phyloP scores from a whole-genome alignment of 2,888 invertebrate genomes.

The Lissonota sp. region DNA sequence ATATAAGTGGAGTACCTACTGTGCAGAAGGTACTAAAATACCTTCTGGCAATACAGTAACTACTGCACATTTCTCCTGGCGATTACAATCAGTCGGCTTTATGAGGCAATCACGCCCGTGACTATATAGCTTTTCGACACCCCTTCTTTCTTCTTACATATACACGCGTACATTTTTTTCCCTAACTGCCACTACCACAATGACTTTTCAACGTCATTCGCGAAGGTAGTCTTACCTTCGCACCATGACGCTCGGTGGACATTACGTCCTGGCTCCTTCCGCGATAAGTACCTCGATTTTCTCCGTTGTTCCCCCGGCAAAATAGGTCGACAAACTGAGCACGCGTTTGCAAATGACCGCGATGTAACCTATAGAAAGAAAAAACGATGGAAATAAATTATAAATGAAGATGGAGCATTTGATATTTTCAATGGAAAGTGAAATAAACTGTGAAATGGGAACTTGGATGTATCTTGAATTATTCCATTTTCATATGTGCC shows the following conservation, averaged over 20 bases:
- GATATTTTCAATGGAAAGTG: too few relatives aligned
- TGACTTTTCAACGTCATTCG: conserved; percentile 29
- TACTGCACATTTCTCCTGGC: conserved; percentile 52
- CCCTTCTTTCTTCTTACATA: conserved; percentile 36
- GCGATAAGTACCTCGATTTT: conserved; percentile 72
- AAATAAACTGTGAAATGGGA: too few relatives aligned
- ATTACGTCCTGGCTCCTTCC: conserved; percentile 67
- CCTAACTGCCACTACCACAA: conserved; percentile 14
- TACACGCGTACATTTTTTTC: conserved; percentile 4
- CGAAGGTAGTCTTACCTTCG: conserved; percentile 28
- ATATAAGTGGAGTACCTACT: conserved; percentile 51
- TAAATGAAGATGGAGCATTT: too few relatives aligned
- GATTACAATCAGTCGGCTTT: conserved; percentile 75
- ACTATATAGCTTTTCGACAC: conserved; percentile 68
- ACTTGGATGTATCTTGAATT: too few relatives aligned
- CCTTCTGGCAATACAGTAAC: too few relatives aligned
- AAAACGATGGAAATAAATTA: conserved; percentile 10
- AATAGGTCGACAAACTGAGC: conserved; percentile 59
- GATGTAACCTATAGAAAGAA: conserved; percentile 10
- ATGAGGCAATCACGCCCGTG: conserved; percentile 73
- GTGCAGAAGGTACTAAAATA: conserved; percentile 56
- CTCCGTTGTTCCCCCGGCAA: conserved; percentile 65
- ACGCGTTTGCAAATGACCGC: conserved; percentile 16
- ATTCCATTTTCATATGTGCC: too few relatives aligned
- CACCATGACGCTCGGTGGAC: conserved; percentile 63